These are phyloP conservation scores for Artibeus lituratus DNA, from an alignment of 2,797 vertebrate genomes.

Conservation along the genomic window DNA sequence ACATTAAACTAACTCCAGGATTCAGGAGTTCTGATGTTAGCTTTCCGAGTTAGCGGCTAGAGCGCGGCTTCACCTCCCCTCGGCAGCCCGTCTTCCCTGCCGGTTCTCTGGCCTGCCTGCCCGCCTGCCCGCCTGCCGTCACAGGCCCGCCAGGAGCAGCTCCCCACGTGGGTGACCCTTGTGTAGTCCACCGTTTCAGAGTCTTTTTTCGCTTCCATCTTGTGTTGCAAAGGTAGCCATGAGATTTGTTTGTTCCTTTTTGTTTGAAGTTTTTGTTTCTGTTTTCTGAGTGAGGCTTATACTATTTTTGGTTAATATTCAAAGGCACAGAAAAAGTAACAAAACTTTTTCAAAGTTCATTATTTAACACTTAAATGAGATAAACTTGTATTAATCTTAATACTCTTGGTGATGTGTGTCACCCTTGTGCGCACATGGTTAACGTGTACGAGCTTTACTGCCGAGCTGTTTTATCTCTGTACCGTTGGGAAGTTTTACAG, in stretches of 20 bases:
- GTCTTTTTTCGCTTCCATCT: conserved; percentile 47
- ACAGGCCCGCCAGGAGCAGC: neutral
- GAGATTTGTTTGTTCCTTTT: conserved; percentile 36
- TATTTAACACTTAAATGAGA: conserved; percentile 39
- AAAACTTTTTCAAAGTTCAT: conserved; percentile 22
- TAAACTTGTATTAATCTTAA: conserved; percentile 30
- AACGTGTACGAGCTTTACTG: neutral
- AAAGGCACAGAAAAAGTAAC: conserved; percentile 58
- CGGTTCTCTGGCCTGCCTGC: conserved; percentile 37
- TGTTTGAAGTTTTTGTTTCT: conserved; percentile 29
- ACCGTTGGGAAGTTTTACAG: conserved; percentile 21
- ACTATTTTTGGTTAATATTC: conserved; percentile 56
- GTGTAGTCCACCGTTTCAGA: conserved; percentile 15
- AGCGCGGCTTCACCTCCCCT: conserved; percentile 44
- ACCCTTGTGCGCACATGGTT: neutral
- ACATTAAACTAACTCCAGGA: conserved; percentile 83
- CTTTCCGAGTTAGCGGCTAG: conserved; percentile 68
- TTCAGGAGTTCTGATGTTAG: conserved; percentile 75
- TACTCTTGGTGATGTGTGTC: neutral
- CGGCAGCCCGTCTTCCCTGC: conserved; percentile 61
- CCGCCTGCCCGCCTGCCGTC: neutral
- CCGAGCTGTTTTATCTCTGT: neutral
- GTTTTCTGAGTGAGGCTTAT: conserved; percentile 25
- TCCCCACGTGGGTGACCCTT: neutral
- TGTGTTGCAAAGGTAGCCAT: conserved; percentile 44